Conservation (phyloP, 2,888 invertebrate genomes). For the Pediacus dermestoides region DNA sequence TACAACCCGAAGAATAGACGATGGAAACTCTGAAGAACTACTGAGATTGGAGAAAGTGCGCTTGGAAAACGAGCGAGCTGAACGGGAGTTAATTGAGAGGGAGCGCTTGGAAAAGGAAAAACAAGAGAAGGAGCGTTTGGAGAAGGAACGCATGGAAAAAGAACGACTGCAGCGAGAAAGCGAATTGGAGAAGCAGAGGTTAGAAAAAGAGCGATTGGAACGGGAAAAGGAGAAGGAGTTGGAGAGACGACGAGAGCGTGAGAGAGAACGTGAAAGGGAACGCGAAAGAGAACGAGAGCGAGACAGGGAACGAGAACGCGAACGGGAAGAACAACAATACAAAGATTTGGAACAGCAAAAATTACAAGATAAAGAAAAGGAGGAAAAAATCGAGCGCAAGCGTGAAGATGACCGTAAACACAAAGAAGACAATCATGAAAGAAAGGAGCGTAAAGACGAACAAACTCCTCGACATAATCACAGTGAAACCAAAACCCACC, state of each 20-base stretch:
- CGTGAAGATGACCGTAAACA: constrained; percentile 42
- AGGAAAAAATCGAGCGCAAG: constrained; percentile 44
- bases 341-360: constrained; percentile 42
- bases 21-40: constrained; percentile 44
- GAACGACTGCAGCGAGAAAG: constrained; percentile 41
- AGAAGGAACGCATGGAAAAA: constrained; percentile 44
- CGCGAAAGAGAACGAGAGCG: constrained; percentile 37
- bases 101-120: constrained; percentile 49
- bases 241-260: constrained; percentile 44
- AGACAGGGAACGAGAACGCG: constrained; percentile 34
- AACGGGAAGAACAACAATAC: constrained; percentile 28
- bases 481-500: constrained; percentile 43
- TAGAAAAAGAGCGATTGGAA: constrained; percentile 47
- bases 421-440: constrained; percentile 48
- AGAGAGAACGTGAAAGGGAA: constrained; percentile 43
- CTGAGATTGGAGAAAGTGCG: constrained; percentile 46
- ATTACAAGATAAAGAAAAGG: constrained; percentile 30
- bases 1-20: constrained; percentile 37
- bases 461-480: constrained; percentile 55
- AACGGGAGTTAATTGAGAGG: constrained; percentile 42
- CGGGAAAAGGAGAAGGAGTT: constrained; percentile 43
- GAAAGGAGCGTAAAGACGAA: constrained; percentile 54
- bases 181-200: constrained; percentile 42
- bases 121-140: constrained; percentile 41
- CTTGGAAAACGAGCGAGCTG: constrained; percentile 44